Percentiles rank a stretch among this genome's conserved stretches.
These are phyloP conservation scores for Drosophila kohkoa DNA, from an alignment of 1,140 invertebrate genomes.

Conservation along the genomic window DNA sequence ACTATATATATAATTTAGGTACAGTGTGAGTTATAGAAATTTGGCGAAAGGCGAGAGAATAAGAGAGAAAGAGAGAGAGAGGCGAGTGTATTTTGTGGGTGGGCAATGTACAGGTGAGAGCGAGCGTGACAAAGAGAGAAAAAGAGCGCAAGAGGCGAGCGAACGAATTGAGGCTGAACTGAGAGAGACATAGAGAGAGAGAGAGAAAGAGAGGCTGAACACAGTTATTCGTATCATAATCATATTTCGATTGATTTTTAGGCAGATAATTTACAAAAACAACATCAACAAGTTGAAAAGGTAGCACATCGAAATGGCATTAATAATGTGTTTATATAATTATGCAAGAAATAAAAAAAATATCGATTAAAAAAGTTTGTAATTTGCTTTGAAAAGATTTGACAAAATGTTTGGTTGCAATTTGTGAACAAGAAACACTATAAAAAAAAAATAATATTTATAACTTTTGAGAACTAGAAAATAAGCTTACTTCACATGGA, in stretches of 20 bases:
- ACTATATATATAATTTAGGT: neutral
- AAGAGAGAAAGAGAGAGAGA: constrained; percentile 11
- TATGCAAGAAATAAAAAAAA: constrained; percentile 44
- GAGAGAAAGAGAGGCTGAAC: constrained; percentile 12
- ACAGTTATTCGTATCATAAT: constrained; percentile 14
- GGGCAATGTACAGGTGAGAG: constrained; percentile 20
- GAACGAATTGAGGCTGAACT: constrained; percentile 7
- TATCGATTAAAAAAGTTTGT: constrained; percentile 20
- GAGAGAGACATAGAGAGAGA: neutral
- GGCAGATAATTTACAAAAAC: constrained; percentile 84
- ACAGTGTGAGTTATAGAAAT: constrained; percentile 12
- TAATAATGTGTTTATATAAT: constrained; percentile 40
- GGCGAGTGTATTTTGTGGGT: constrained; percentile 4
- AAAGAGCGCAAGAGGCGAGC: constrained; percentile 3
- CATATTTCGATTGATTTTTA: constrained; percentile 46
- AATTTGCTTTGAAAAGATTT: neutral
- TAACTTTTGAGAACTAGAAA: neutral
- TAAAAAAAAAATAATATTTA: neutral
- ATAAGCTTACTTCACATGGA: neutral
- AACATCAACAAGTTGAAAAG: constrained; percentile 72
- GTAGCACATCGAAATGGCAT: constrained; percentile 44
- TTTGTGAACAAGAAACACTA: constrained; percentile 22
- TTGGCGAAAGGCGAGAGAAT: neutral
- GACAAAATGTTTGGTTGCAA: constrained; percentile 41
- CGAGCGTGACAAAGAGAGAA: constrained; percentile 10